Evolutionary conservation across 2,797 vertebrate genomes (phyloP), one percentile per base, ranked within the genome.

Genomic region (Agapornis canus): DNA sequence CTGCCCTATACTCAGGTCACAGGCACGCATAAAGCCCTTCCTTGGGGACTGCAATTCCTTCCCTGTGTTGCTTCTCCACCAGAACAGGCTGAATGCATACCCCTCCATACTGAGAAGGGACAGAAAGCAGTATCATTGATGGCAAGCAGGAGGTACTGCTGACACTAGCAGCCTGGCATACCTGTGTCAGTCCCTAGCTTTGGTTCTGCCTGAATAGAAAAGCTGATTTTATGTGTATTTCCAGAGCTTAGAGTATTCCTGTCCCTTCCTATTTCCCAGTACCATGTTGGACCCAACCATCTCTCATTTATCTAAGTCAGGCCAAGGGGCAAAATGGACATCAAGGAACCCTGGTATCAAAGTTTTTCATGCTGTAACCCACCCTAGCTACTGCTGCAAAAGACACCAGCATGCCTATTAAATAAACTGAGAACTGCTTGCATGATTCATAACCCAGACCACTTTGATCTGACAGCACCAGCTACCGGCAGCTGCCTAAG

Each of bases 391-490:
- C 12, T 1, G 2, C 37, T 94, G 54, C 56, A 42, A 63, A 65
- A 75, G 54, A 47, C 43, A 66, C 11, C 1, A 2, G 59, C 10
- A 4, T 27, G 29, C 9, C 70, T 76, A 6, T 48, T 81, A 64
- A 94, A 82, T 43, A 82, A 75, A 69, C 29, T 66, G 15, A 73
- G 66, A 78, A 82, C n/a, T 19, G 25, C 49, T 56, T 48, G 39
- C 43, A n/a, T 13, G 69, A 72, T 56, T 84, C 81, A 59, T 4
- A 17, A 14, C 8, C 11, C 37, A 32, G 29, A 69, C 18, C 73
- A 47, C 92, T 95, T 89, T 89, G 81, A 90, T 92, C 70, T 22
- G 27, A 75, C 52, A 78, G 75, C n/a, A 82, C 8, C 60, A 86
- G 66, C 25, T 73, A 79, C 64, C 72, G 57, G 35, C 48, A 8